phyloP scores from a whole-genome alignment of 2,888 invertebrate species.

The Microctonus brassicae region DNA sequence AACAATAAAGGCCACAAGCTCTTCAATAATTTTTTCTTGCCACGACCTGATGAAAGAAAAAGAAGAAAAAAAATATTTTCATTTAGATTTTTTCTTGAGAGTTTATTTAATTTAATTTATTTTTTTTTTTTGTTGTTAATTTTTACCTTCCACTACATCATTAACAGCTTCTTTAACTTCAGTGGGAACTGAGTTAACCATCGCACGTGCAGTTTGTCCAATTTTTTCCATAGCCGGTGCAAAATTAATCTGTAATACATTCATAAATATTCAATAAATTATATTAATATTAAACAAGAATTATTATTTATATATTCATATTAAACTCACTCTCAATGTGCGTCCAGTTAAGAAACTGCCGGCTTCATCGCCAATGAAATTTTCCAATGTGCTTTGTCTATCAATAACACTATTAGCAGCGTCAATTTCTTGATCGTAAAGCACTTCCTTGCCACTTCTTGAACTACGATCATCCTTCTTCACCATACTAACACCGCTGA shows the following conservation, averaged over 20 bases:
- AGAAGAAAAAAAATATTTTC: constrained; percentile 20
- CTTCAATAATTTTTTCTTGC: constrained; percentile 73
- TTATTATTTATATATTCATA: neutral
- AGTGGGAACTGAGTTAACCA: constrained; percentile 73
- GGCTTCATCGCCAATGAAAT: constrained; percentile 72
- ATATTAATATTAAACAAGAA: neutral
- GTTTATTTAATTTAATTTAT: neutral
- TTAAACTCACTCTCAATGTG: constrained; percentile 61
- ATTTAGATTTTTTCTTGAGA: neutral
- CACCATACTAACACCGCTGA: constrained; percentile 73
- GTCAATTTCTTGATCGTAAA: constrained; percentile 71
- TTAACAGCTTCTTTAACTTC: constrained; percentile 73
- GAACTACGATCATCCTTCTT: constrained; percentile 67
- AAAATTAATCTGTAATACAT: constrained; percentile 61
- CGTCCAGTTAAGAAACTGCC: constrained; percentile 74
- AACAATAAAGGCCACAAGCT: constrained; percentile 73
- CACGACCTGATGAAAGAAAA: constrained; percentile 69
- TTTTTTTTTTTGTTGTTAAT: neutral
- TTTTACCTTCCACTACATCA: constrained; percentile 73
- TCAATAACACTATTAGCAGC: constrained; percentile 71
- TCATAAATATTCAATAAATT: neutral
- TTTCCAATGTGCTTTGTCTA: constrained; percentile 73
- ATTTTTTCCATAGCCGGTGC: constrained; percentile 66
- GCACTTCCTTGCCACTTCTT: constrained; percentile 70
- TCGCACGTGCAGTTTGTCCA: constrained; percentile 66